These are phyloP conservation scores for Epirrita christyi DNA, from an alignment of 2,888 invertebrate species.

Conservation along the genomic window DNA sequence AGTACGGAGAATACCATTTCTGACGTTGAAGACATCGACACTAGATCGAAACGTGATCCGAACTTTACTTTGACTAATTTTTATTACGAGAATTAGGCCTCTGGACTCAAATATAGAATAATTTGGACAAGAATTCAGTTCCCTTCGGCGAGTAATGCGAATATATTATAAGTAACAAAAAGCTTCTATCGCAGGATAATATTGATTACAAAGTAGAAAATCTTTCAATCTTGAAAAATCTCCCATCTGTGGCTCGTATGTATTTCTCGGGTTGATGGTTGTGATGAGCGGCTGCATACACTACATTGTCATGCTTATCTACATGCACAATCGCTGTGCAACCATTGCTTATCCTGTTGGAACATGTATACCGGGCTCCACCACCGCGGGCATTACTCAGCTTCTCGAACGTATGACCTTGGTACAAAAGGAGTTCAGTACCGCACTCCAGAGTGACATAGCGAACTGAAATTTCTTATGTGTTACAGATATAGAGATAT, in stretches of 20 bases:
- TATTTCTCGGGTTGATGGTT: conserved; percentile 39
- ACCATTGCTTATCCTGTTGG: conserved; percentile 40
- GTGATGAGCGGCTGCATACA: conserved; percentile 29
- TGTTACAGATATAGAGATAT: no score
- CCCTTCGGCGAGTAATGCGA: no score
- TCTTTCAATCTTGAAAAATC: background rate
- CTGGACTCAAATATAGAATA: no score
- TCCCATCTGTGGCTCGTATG: background rate
- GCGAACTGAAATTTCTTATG: conserved; percentile 7
- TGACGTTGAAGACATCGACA: no score
- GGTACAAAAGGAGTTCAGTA: conserved; percentile 45
- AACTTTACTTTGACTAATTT: no score
- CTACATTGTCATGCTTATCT: conserved; percentile 38
- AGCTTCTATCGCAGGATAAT: no score
- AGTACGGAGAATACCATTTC: no score
- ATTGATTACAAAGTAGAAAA: background rate
- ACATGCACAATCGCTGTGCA: conserved; percentile 57
- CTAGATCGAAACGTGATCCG: no score
- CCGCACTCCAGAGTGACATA: conserved; percentile 36
- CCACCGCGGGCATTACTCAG: conserved; percentile 39
- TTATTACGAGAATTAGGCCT: no score
- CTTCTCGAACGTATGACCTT: conserved; percentile 53
- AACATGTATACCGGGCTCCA: conserved; percentile 57
- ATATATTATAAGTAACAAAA: no score
- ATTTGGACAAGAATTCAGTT: no score